Evolutionary conservation across 2,888 invertebrate genomes (phyloP), one percentile per base, ranked within the genome.

Genomic region (Epinotia bilunana): DNA sequence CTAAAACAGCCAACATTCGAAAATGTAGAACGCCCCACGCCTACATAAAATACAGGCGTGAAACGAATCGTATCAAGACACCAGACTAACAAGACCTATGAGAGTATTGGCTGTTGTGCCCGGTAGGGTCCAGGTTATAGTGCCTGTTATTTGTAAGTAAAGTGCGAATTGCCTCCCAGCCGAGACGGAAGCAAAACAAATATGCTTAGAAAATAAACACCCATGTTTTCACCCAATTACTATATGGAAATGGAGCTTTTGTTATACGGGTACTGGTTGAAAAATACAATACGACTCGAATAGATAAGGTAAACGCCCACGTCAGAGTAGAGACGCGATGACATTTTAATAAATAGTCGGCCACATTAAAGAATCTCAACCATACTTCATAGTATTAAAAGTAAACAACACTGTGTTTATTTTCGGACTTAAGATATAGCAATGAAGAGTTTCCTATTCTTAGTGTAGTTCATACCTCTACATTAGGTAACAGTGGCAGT

Each of bases 91-190:
- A 2, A 18, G 67, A 43, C 43, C 61, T 43, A n/a, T n/a, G 2
- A 18, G 13, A 4, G n/a, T 9, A 9, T 7, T 18, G 7, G n/a
- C 6, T 13, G 3, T 13, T 11, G 7, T 16, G 1, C 5, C 20
- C 16, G n/a, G 16, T 33, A 46, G 39, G 60, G 73, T 12, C 13
- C 67, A 67, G 12, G 39, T 1, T 43, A 57, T 4, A 18, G 4
- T 16, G 60, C 55, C 18, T 62, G 18, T n/a, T 23, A 62, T 73
- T 65, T 46, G 43, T 62, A 73, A 73, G 68, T 58, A 58, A 72
- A 64, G 72, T 53, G 23, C 61, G 33, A 73, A 73, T 68, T 73
- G 73, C 68, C 73, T 73, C 28, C 18, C n/a, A 43, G n/a, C 46
- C 64, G 72, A 64, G 58, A 28, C 53, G 65, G 33, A 16, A 39